phyloP scores from a whole-genome alignment of 1,140 invertebrate genomes.

The Tigriopus japonicus region DNA sequence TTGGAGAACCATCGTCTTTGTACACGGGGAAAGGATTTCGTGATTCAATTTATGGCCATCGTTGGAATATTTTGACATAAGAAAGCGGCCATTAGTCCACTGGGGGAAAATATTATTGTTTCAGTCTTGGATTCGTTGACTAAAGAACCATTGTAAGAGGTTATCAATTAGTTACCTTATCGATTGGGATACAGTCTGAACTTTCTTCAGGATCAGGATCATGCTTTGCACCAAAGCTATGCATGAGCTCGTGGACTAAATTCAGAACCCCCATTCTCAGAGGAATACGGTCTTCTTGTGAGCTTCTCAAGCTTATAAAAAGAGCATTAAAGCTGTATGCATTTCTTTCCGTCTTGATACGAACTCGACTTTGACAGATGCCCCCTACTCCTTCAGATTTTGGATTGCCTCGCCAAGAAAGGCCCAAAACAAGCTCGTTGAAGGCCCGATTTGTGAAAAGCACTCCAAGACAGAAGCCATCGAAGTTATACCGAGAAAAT shows the following conservation, averaged over 20 bases:
- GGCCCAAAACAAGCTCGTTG: conserved; percentile 2
- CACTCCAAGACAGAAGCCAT: conserved; percentile 9
- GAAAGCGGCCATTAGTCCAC: conserved; percentile 5
- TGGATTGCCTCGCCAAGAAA: conserved; percentile 11
- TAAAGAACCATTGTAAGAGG: neutral
- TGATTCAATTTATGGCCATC: conserved; percentile 10
- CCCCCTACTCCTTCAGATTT: neutral
- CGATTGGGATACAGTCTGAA: neutral
- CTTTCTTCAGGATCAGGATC: conserved; percentile 2
- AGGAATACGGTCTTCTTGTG: conserved; percentile 10
- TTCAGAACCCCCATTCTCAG: conserved; percentile 13
- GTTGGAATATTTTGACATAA: conserved; percentile 12
- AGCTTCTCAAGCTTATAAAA: conserved; percentile 5
- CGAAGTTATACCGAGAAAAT: conserved; percentile 11
- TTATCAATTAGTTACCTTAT: neutral
- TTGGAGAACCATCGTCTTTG: neutral
- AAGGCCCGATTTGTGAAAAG: conserved; percentile 8
- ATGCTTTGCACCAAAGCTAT: conserved; percentile 14
- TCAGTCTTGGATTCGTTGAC: too few species aligned
- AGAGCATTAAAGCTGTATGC: conserved; percentile 11
- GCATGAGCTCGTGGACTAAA: conserved; percentile 12
- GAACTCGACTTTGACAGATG: conserved; percentile 4
- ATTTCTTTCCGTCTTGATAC: conserved; percentile 1
- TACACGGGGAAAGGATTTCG: conserved; percentile 2
- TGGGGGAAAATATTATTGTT: neutral